These are phyloP conservation scores for Apis florea DNA, from an alignment of 1,140 invertebrate genomes.

Conservation along the genomic window DNA sequence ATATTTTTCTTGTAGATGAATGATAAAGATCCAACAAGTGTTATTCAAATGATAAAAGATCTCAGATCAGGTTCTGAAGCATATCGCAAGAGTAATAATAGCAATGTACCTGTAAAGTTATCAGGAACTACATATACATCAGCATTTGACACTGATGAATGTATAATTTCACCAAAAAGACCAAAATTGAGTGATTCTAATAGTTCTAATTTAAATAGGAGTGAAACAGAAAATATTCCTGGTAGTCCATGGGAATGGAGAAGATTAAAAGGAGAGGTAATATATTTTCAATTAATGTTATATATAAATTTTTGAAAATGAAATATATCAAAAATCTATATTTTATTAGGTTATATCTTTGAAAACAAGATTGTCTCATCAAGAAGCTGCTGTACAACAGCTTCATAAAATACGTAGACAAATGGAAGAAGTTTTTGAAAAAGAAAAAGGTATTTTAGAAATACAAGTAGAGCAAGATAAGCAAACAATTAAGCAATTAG, in stretches of 20 bases:
- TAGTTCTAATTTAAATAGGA: constrained; percentile 41
- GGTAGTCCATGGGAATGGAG: constrained; percentile 73
- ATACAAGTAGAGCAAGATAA: constrained; percentile 73
- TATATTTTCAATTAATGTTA: not conserved
- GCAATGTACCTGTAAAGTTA: constrained; percentile 31
- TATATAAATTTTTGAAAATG: not conserved
- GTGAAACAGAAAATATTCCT: constrained; percentile 46
- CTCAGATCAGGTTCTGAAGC: constrained; percentile 59
- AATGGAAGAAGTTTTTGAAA: constrained; percentile 78
- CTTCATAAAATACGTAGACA: constrained; percentile 75
- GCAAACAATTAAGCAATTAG: constrained; percentile 75
- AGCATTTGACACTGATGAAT: constrained; percentile 22
- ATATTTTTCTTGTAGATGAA: constrained; percentile 57
- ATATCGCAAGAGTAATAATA: constrained; percentile 51
- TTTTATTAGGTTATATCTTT: constrained; percentile 71
- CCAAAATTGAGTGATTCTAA: constrained; percentile 52
- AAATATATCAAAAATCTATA: not conserved
- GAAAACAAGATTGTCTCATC: constrained; percentile 73
- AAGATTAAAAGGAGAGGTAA: constrained; percentile 67
- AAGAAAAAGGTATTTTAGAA: constrained; percentile 75
- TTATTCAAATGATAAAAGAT: constrained; percentile 70
- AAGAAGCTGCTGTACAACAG: constrained; percentile 75
- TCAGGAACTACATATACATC: constrained; percentile 46
- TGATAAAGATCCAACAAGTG: constrained; percentile 67
- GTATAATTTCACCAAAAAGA: constrained; percentile 58